phyloP scores from a whole-genome alignment of 2,797 vertebrate species.

The Iguana delicatissima region DNA sequence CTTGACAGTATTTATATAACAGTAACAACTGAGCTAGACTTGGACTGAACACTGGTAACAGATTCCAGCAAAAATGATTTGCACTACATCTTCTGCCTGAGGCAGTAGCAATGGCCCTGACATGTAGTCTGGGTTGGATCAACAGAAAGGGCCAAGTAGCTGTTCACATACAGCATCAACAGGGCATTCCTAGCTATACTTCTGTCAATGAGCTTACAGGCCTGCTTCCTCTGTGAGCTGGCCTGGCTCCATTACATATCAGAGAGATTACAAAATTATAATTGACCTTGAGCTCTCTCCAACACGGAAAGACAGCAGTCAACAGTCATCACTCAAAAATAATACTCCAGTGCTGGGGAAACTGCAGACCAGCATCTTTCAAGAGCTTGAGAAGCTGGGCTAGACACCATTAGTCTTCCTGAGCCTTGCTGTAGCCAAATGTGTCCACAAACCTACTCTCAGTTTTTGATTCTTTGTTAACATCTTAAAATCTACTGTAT shows the following conservation, averaged over 20 bases:
- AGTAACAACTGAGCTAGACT: background rate
- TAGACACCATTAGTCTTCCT: background rate
- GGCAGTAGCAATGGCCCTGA: background rate
- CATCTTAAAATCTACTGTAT: background rate
- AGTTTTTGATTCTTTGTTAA: background rate
- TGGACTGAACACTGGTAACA: background rate
- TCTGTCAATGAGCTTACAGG: conserved; percentile 21
- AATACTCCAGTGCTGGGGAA: background rate
- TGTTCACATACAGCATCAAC: background rate
- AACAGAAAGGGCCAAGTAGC: background rate
- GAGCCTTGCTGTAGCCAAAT: background rate
- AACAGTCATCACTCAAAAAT: background rate
- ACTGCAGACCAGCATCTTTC: background rate
- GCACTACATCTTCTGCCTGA: background rate
- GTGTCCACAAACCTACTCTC: background rate
- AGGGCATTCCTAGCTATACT: conserved; percentile 3
- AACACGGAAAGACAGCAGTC: background rate
- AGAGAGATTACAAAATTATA: background rate
- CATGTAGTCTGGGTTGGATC: background rate
- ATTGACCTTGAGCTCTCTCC: conserved; percentile 22
- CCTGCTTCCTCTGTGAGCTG: conserved; percentile 25
- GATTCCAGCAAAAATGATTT: background rate
- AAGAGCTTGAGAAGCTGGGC: background rate
- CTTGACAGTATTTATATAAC: background rate
- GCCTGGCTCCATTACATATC: background rate